These are phyloP conservation scores for Tokudaia muenninki DNA, from an alignment of 2,797 vertebrate species.

Conservation along the genomic window DNA sequence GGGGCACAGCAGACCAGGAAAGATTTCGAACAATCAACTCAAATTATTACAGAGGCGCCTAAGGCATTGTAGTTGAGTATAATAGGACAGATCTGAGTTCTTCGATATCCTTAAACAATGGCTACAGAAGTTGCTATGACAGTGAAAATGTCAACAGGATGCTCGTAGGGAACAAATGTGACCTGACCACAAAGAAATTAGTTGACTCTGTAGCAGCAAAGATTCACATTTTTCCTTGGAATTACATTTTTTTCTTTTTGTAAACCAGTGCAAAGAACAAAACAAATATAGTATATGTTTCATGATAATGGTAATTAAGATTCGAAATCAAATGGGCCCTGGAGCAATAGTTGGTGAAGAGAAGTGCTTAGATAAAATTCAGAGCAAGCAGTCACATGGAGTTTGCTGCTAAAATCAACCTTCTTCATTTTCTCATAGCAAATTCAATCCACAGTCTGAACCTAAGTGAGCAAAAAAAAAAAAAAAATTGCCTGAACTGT, in stretches of 20 bases:
- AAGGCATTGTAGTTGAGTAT: slow-evolving; percentile 99
- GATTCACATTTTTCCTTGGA: slow-evolving; percentile 98
- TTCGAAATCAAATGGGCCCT: slow-evolving; percentile 99
- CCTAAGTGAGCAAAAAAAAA: slow-evolving; percentile 92
- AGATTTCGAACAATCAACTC: slow-evolving; percentile 98
- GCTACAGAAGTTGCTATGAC: slow-evolving; percentile 98
- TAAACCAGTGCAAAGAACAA: slow-evolving; percentile 99
- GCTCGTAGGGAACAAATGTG: slow-evolving; percentile 99
- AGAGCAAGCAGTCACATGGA: slow-evolving; percentile 97
- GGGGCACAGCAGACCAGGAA: slow-evolving; percentile 98
- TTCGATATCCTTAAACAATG: slow-evolving; percentile 99
- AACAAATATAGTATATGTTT: slow-evolving; percentile 99
- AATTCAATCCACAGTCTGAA: slow-evolving; percentile 91
- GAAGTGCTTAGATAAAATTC: slow-evolving; percentile 97
- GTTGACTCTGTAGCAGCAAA: slow-evolving; percentile 99
- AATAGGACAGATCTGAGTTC: slow-evolving; percentile 99
- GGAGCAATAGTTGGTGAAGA: slow-evolving; percentile 96
- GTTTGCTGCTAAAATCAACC: slow-evolving; percentile 96
- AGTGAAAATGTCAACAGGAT: slow-evolving; percentile 99
- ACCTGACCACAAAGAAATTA: slow-evolving; percentile 99
- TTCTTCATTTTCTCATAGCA: slow-evolving; percentile 89
- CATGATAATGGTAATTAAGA: slow-evolving; percentile 99
- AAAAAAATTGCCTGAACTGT: slow-evolving; percentile 95
- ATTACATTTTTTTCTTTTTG: slow-evolving; percentile 94
- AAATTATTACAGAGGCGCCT: slow-evolving; percentile 99